Base-by-base conservation (phyloP, 2,113 vertebrate species). In the Pantherophis guttatus region DNA sequence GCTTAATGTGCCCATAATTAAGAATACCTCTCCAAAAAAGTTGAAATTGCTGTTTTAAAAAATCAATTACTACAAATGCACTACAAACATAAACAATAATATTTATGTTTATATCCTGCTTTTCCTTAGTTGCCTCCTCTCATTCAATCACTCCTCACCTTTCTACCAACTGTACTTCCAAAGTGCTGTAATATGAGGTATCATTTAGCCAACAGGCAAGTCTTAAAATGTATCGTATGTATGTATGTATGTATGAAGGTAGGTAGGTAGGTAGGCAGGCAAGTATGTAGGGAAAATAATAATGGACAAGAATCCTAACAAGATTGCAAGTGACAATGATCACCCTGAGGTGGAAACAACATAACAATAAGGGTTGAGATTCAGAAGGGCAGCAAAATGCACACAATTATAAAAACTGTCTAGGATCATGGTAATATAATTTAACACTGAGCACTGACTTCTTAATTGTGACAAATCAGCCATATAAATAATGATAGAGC, bases 401-500 rank as follows among this genome's bases (percentile, higher is more conserved):
- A 91, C 26, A 33, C 23, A 8, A n/a, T 89, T 19, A n/a, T 58
- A 58, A 85, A 21, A 89, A n/a, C 7, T 10, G n/a, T 29, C 65
- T 90, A 59, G 52, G 33, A 86, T 55, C 48, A 17, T 21, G 10
- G 17, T 13, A 87, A 87, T 59, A 52, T 87, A 65, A 26, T 92
- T 92, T 65, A 92, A 54, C 52, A 87, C 53, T 50, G 65, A 57
- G 9, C 21, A 29, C 15, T 81, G 33, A 86, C 94, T 95, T 48
- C 91, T 15, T 13, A 26, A 86, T 91, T 86, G 54, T 86, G 54
- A 94, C 19, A 88, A 57, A 33, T 39, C 86, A 81, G 52, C 75
- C 87, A 65, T 21, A 91, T 85, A 89, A 62, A 53, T 91, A 62
- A 91, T 48, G 75, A 62, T 70, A 65, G 91, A 95, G 89, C 48